A percentile compares a stretch with the other conserved stretches of the same genome.
phyloP scores from a whole-genome alignment of 2,797 vertebrate genomes.

The Periparus ater region DNA sequence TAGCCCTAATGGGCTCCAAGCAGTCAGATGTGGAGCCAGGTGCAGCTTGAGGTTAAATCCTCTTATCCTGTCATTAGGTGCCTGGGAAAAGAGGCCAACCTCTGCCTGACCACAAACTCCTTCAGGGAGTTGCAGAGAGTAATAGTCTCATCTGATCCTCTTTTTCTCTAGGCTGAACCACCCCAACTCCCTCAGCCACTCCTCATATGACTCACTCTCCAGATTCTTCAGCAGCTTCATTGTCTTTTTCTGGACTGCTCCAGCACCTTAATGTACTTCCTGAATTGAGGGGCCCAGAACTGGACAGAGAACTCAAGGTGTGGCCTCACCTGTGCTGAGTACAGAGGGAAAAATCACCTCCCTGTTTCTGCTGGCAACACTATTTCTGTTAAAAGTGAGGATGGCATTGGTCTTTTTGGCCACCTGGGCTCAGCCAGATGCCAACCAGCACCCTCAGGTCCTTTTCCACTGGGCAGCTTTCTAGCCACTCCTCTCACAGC shows the following conservation, averaged over 20 bases:
- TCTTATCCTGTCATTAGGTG: background rate
- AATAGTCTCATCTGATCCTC: background rate
- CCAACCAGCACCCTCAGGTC: background rate
- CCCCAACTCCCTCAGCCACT: background rate
- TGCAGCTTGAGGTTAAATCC: background rate
- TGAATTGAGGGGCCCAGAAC: background rate
- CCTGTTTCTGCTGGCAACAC: background rate
- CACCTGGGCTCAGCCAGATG: background rate
- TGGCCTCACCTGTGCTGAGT: accelerated
- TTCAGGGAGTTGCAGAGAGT: background rate
- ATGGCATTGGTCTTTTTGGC: background rate
- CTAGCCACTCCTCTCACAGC: background rate
- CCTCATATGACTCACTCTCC: background rate
- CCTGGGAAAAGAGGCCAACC: background rate
- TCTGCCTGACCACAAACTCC: background rate
- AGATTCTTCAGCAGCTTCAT: background rate
- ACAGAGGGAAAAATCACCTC: background rate
- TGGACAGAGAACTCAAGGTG: background rate
- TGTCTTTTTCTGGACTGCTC: background rate
- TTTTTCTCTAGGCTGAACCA: background rate
- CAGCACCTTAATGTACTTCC: background rate
- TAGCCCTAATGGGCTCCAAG: background rate
- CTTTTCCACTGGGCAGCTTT: background rate
- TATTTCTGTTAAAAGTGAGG: background rate
- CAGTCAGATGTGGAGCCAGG: background rate